Evolutionary conservation across 2,113 vertebrate genomes (phyloP).

Genomic region (Psilopsiagon aurifrons): DNA sequence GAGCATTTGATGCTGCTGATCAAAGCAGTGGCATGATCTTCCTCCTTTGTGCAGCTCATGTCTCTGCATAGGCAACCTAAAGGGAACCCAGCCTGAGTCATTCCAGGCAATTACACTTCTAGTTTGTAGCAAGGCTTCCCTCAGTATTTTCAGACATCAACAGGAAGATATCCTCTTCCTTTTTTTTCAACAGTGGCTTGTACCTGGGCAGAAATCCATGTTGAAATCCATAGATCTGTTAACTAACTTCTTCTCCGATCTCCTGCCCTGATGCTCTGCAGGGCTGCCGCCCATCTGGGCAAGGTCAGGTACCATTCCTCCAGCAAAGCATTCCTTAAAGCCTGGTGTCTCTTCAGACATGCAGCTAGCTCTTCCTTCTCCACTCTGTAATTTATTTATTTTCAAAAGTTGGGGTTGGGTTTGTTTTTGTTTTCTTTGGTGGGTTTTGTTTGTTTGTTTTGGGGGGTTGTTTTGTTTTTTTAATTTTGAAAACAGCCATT

Average conservation of each 20-base stretch:
- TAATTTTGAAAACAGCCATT: background rate
- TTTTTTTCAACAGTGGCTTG: background rate
- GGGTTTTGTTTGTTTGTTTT: too few relatives aligned
- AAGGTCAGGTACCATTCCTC: background rate
- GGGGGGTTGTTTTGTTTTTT: background rate
- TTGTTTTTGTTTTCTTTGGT: too few relatives aligned
- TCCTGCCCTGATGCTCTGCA: too few relatives aligned
- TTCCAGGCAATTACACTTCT: background rate
- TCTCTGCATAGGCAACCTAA: rapidly evolving
- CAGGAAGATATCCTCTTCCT: background rate
- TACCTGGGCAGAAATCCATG: background rate
- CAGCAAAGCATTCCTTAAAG: rapidly evolving
- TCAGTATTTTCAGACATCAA: background rate
- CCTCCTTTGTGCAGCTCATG: background rate
- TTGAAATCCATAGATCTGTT: background rate
- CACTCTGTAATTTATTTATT: background rate
- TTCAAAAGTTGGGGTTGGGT: too few relatives aligned
- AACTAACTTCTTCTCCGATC: rapidly evolving
- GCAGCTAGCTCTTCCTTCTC: background rate
- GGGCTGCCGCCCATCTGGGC: background rate
- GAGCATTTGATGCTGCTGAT: background rate
- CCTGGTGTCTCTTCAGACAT: rapidly evolving
- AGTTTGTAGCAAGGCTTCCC: background rate
- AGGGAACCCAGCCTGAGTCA: background rate
- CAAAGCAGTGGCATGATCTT: background rate